Percentiles rank a stretch among this genome's conserved stretches.
Conservation (phyloP, 2,888 invertebrate genomes). For the Tetranychus truncatus region DNA sequence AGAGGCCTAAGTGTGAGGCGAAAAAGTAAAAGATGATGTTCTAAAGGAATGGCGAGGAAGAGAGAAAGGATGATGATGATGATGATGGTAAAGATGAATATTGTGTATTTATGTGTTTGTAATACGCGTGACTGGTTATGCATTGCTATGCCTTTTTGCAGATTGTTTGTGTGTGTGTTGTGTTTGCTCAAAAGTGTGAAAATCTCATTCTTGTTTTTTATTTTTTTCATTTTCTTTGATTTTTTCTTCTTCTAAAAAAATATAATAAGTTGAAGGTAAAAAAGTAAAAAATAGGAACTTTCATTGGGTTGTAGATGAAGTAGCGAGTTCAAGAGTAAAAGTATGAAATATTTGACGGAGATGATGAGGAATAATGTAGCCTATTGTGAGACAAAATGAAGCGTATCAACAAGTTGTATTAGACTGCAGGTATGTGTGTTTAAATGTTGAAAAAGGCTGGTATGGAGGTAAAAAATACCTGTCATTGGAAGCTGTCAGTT, state of each 20-base stretch:
- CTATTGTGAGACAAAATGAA: not conserved
- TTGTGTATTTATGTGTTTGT: too few species aligned
- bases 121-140: too few species aligned
- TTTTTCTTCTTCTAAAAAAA: too few species aligned
- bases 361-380: not conserved
- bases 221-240: too few species aligned
- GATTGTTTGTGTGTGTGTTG: too few species aligned
- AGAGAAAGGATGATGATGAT: not conserved
- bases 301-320: not conserved
- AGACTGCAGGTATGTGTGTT: not conserved
- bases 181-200: too few species aligned
- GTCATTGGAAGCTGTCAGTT: not conserved
- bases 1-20: too few species aligned
- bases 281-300: not conserved
- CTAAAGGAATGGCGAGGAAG: not conserved
- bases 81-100: too few species aligned
- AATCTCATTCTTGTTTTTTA: too few species aligned
- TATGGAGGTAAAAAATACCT: not conserved
- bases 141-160: too few species aligned
- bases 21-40: not conserved
- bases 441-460: not conserved
- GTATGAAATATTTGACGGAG: not conserved
- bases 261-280: not conserved
- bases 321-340: not conserved
- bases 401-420: not conserved